Evolutionary conservation across 2,797 vertebrate genomes (phyloP).

Genomic region (Coendou prehensilis): DNA sequence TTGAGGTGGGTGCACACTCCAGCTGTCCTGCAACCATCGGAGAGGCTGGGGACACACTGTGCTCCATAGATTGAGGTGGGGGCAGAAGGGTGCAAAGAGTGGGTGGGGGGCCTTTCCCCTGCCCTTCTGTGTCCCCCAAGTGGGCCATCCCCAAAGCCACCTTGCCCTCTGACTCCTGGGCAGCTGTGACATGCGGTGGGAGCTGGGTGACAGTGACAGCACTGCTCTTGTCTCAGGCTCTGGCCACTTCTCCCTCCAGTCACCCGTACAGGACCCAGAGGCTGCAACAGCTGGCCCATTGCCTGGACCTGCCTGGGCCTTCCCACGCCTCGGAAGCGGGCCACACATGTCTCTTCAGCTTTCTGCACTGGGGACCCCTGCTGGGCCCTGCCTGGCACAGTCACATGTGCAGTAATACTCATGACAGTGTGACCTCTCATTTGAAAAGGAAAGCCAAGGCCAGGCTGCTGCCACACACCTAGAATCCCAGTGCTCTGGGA

Average conservation of each 20-base stretch:
- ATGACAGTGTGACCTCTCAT: not conserved
- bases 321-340: not conserved
- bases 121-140: not conserved
- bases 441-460: not conserved
- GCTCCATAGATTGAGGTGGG: not conserved
- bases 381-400: not conserved
- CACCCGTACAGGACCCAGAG: not conserved
- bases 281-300: not conserved
- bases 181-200: no score
- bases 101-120: not conserved
- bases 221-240: not conserved
- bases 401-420: rapidly evolving
- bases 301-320: not conserved
- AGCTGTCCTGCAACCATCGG: rapidly evolving
- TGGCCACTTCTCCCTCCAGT: not conserved
- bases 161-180: not conserved
- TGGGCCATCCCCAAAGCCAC: not conserved
- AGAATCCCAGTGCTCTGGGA: not conserved
- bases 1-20: rapidly evolving
- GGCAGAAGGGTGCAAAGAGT: rapidly evolving
- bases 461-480: not conserved
- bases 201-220: not conserved
- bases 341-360: not conserved
- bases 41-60: not conserved
- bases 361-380: not conserved